phyloP scores from a whole-genome alignment of 2,113 vertebrate genomes.

The Rousettus leschenaultii region DNA sequence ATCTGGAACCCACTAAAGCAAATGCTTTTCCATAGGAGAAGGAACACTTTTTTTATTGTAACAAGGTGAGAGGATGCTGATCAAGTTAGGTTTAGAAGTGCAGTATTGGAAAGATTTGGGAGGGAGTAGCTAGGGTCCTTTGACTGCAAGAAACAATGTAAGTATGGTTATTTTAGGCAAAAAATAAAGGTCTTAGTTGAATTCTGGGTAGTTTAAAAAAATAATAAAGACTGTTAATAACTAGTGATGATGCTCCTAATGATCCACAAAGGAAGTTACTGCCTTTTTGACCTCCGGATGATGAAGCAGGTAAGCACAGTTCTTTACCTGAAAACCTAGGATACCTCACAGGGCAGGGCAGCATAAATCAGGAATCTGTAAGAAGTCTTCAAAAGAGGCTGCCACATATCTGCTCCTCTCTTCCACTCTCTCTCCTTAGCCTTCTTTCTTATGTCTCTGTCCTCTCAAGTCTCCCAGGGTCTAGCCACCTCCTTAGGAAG shows the following conservation, averaged over 20 bases:
- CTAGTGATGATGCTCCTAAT: not conserved
- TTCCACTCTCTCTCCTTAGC: not conserved
- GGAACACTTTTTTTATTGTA: not conserved
- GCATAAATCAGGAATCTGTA: not conserved
- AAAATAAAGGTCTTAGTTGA: not conserved
- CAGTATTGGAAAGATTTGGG: not conserved
- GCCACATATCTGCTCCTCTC: not conserved
- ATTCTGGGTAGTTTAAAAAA: not conserved
- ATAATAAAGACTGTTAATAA: not conserved
- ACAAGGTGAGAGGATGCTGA: not conserved
- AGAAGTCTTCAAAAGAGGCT: not conserved
- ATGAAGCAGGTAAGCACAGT: not conserved
- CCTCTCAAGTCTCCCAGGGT: not conserved
- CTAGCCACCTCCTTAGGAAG: not conserved
- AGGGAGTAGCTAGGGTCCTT: not conserved
- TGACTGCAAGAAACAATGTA: not conserved
- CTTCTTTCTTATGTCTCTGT: not conserved
- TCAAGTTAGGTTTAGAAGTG: not conserved
- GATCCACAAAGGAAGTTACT: not conserved
- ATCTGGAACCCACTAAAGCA: not conserved
- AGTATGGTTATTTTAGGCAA: not conserved
- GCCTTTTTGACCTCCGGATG: not conserved
- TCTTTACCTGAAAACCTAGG: not conserved
- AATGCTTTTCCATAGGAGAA: not conserved
- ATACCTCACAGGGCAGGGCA: not conserved